Percentiles rank a stretch among this genome's conserved stretches.
phyloP scores from a whole-genome alignment of 2,113 vertebrate genomes.

The Gymnocephalus cernua region DNA sequence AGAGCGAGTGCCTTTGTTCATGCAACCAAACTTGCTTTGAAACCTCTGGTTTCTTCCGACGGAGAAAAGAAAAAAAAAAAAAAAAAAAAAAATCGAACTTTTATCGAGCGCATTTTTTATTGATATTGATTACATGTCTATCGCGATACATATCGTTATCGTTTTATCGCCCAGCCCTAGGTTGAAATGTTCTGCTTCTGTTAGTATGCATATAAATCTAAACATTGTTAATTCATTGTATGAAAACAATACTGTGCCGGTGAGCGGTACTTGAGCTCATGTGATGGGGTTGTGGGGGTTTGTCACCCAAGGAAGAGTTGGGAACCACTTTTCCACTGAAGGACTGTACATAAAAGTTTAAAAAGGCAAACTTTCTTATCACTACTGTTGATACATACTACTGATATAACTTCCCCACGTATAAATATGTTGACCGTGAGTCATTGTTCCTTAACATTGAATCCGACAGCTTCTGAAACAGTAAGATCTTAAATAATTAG shows the following conservation, averaged over 20 bases:
- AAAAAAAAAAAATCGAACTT: no score
- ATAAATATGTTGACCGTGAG: slow-evolving; percentile 7
- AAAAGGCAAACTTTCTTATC: slow-evolving; percentile 37
- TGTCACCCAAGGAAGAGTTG: not conserved
- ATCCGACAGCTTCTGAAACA: not conserved
- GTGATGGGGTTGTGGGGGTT: not conserved
- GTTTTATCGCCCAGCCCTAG: no score
- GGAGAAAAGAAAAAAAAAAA: no score
- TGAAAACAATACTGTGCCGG: not conserved
- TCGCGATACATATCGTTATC: no score
- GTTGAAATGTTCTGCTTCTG: not conserved
- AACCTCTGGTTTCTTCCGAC: no score
- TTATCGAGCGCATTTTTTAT: no score
- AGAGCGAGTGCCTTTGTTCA: no score
- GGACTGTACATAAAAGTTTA: no score
- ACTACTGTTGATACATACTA: not conserved
- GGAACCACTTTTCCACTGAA: not conserved
- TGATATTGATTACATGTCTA: no score
- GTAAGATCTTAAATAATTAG: not conserved
- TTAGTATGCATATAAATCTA: not conserved
- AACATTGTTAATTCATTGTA: not conserved
- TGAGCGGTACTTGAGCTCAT: not conserved
- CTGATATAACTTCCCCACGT: not conserved
- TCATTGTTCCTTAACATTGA: not conserved
- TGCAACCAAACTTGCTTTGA: no score